Evolutionary conservation across 2,113 vertebrate genomes (phyloP).

Genomic region (Pituophis catenifer): DNA sequence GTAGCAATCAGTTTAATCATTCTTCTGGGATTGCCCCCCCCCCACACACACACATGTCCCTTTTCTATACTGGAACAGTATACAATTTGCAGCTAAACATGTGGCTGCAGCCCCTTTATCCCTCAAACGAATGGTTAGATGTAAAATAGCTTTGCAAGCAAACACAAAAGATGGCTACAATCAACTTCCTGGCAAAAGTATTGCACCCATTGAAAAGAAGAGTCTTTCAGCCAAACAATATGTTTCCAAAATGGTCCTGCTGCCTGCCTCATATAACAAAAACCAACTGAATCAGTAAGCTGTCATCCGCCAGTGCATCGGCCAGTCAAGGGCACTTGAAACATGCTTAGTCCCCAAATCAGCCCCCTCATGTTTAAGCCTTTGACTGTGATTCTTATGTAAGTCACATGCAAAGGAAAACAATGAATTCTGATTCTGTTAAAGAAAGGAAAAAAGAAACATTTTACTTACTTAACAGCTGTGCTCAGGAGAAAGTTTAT

Average conservation of each 20-base stretch:
- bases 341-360: not conserved
- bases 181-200: not conserved
- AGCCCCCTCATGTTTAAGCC: not conserved
- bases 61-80: not conserved
- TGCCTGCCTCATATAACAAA: not conserved
- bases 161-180: not conserved
- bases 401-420: not conserved
- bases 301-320: not conserved
- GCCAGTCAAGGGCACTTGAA: not conserved
- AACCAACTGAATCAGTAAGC: not conserved
- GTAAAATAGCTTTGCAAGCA: not conserved
- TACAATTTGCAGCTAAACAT: not conserved
- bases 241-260: not conserved
- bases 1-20: not conserved
- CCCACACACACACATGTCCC: not conserved
- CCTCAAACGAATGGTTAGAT: not conserved
- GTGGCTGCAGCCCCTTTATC: not conserved
- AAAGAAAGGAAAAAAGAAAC: not conserved
- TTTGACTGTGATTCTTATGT: not conserved
- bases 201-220: not conserved
- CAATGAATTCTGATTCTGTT: not conserved
- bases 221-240: not conserved
- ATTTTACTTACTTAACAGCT: constrained; percentile 89
- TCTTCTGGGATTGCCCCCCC: not conserved
- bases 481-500: constrained; percentile 94